A percentile compares a stretch with the other conserved stretches of the same genome.
These are phyloP conservation scores for Pavo muticus DNA, from an alignment of 2,113 vertebrate species.

Conservation along the genomic window DNA sequence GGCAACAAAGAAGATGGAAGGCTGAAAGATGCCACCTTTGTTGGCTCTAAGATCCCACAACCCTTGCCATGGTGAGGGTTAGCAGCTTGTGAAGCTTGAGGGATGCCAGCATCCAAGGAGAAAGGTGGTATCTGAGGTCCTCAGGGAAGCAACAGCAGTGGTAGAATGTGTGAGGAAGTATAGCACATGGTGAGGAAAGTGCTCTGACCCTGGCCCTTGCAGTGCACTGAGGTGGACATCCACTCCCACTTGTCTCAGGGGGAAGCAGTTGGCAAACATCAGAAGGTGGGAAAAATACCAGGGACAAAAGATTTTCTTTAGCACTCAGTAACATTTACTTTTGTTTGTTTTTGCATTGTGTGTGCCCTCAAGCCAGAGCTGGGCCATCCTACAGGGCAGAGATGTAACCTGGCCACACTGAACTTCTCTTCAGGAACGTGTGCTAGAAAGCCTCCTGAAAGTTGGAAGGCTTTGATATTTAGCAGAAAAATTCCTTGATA, in stretches of 20 bases:
- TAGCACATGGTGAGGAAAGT: neutral
- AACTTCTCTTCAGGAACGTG: neutral
- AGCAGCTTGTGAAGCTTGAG: neutral
- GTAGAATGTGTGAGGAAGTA: neutral
- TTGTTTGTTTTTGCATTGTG: neutral
- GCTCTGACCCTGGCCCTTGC: rapidly evolving
- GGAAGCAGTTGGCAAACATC: neutral
- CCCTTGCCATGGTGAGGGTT: neutral
- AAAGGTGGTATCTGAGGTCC: neutral
- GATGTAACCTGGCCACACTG: neutral
- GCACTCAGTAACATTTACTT: neutral
- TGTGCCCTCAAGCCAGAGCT: neutral
- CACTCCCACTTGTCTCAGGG: no score
- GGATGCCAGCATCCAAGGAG: neutral
- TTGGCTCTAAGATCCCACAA: neutral
- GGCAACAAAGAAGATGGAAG: neutral
- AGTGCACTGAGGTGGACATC: neutral
- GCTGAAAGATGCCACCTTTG: neutral
- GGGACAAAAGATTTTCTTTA: neutral
- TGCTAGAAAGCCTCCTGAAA: neutral
- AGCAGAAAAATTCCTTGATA: neutral
- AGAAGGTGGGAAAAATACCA: neutral
- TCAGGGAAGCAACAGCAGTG: neutral
- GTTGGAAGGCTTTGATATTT: neutral
- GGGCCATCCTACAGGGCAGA: no score